Percentiles rank a stretch among this genome's conserved stretches.
phyloP scores from a whole-genome alignment of 2,113 vertebrate genomes.

The Odobenus rosmarus region DNA sequence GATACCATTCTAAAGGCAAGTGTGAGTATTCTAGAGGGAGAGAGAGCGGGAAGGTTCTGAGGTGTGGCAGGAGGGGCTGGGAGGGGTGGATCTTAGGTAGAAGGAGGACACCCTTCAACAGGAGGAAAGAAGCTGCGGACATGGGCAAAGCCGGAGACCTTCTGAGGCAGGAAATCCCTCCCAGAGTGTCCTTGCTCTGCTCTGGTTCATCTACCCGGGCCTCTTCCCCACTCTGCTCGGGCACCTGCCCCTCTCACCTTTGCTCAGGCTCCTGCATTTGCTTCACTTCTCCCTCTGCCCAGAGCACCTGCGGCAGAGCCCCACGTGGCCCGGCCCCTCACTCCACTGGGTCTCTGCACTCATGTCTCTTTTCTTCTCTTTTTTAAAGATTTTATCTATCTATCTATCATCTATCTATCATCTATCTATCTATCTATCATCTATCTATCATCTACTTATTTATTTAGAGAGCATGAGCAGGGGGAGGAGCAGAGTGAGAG shows the following conservation, averaged over 20 bases:
- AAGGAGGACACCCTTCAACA: too few species aligned
- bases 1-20: not conserved
- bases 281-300: accelerated
- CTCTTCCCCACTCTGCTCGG: not conserved
- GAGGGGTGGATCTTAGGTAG: accelerated
- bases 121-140: not conserved
- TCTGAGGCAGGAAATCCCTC: not conserved
- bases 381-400: not conserved
- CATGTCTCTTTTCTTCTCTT: not conserved
- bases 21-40: not conserved
- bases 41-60: not conserved
- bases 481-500: not conserved
- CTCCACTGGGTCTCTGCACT: not conserved
- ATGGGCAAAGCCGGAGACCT: not conserved
- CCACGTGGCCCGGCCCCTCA: accelerated
- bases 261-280: too few species aligned
- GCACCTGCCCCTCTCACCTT: not conserved
- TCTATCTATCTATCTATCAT: too few species aligned
- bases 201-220: not conserved
- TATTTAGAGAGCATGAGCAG: too few species aligned
- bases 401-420: too few species aligned
- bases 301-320: not conserved
- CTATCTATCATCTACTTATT: too few species aligned
- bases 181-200: not conserved
- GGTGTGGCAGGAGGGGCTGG: not conserved